Percentiles rank a stretch among this genome's conserved stretches.
These are phyloP conservation scores for Lamprologus ornatipinnis DNA, from an alignment of 2,113 vertebrate species.

Conservation along the genomic window DNA sequence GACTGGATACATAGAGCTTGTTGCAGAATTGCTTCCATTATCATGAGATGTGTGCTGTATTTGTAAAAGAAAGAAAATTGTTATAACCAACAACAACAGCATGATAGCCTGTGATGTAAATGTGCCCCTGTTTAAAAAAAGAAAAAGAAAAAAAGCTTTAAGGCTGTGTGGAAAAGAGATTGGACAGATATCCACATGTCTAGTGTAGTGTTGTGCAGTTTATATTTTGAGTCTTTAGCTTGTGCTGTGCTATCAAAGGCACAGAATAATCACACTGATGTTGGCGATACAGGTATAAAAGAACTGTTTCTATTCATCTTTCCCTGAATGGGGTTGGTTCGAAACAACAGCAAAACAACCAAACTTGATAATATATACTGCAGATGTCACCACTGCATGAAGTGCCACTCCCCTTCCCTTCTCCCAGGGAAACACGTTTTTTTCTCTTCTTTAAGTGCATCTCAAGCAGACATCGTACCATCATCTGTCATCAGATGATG, in stretches of 20 bases:
- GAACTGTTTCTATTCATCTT: background rate
- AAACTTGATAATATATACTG: background rate
- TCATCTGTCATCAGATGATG: background rate
- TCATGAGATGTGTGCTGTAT: background rate
- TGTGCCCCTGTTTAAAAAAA: background rate
- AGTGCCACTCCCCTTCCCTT: background rate
- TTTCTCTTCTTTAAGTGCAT: background rate
- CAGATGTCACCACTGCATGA: background rate
- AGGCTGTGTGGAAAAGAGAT: background rate
- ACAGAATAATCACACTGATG: background rate
- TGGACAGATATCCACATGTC: background rate
- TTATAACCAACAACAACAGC: background rate
- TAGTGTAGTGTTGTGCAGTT: background rate
- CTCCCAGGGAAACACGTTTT: background rate
- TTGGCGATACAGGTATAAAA: background rate
- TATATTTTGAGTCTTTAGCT: background rate
- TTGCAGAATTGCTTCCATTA: background rate
- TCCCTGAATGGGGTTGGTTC: background rate
- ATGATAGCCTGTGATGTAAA: background rate
- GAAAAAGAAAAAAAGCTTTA: background rate
- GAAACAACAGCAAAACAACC: background rate
- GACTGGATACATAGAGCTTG: background rate
- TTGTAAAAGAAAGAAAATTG: background rate
- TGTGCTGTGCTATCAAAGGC: background rate
- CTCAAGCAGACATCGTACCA: background rate